Base-by-base conservation (phyloP, 2,888 invertebrate genomes). In the Dendrolimus pini region DNA sequence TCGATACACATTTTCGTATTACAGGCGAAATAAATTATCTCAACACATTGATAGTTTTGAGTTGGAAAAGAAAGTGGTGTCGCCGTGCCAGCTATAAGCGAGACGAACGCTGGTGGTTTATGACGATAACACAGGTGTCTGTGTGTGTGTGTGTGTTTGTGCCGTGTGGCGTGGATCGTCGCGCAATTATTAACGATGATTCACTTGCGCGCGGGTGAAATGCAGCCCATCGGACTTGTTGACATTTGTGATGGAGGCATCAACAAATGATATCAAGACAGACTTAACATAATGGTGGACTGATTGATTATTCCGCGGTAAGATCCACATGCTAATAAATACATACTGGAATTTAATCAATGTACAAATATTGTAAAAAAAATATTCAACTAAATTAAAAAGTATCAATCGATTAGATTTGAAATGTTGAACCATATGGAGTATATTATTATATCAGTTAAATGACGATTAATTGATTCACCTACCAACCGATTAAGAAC, bases 161-260 rank as follows among this genome's bases (percentile, higher is more conserved):
- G 83, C 66, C 78, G 80, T 77, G 83, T 85, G 83, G 86, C 83
- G 85, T 85, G 85, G 85, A 85, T 82, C 84, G 87, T 85, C 88
- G 88, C 88, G 85, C 88, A 88, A 85, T 88, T 89, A 87, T 84
- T 90, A 89, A 89, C 88, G 89, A 88, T 90, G 89, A 90, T 86
- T 90, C 89, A 90, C 83, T 88, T 88, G 86, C 78, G 88, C 83
- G 83, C 89, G 85, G 85, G 88, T 88, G 88, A 89, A 89, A 89
- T 89, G 89, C 90, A 87, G 82, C 87, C 84, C 84, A 84, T 85
- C 82, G 85, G 83, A 85, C 85, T 89, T 90, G 89, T 89, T 90
- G 89, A 89, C 88, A 86, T 85, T 84, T 79, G 83, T 82, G 82
- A 78, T 77, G 85, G 78, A 81, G 83, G 78, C 78, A 82, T 84